Evolutionary conservation across 2,113 vertebrate genomes (phyloP).

Genomic region (Pangasianodon gigas): DNA sequence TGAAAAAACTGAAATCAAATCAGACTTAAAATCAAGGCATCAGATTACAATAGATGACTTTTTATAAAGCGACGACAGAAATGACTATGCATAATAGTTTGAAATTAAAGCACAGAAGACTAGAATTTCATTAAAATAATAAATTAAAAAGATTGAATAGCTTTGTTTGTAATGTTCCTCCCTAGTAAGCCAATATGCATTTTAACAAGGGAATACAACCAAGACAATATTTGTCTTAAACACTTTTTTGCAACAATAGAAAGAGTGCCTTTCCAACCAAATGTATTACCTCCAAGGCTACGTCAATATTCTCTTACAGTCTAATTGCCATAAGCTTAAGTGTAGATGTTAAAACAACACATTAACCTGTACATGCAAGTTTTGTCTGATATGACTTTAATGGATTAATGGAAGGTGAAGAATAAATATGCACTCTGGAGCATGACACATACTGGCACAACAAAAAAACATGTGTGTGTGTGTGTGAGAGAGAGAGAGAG

Average conservation of each 20-base stretch:
- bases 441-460: not conserved
- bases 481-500: not conserved
- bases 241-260: not conserved
- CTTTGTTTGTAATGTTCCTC: not conserved
- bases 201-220: no score
- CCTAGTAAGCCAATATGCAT: not conserved
- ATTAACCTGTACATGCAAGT: not conserved
- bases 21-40: conserved; percentile 2
- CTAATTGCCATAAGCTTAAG: not conserved
- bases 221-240: not conserved
- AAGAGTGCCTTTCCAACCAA: not conserved
- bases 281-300: not conserved
- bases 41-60: not conserved
- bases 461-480: not conserved
- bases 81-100: not conserved
- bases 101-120: not conserved
- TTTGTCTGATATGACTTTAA: conserved; percentile 54
- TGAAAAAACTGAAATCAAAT: not conserved
- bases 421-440: conserved; percentile 44
- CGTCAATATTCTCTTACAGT: not conserved
- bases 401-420: conserved; percentile 46
- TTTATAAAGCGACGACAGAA: not conserved
- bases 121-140: not conserved
- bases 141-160: not conserved
- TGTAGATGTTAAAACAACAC: not conserved